phyloP scores from a whole-genome alignment of 2,888 invertebrate genomes.

The Leucophora obtusa region DNA sequence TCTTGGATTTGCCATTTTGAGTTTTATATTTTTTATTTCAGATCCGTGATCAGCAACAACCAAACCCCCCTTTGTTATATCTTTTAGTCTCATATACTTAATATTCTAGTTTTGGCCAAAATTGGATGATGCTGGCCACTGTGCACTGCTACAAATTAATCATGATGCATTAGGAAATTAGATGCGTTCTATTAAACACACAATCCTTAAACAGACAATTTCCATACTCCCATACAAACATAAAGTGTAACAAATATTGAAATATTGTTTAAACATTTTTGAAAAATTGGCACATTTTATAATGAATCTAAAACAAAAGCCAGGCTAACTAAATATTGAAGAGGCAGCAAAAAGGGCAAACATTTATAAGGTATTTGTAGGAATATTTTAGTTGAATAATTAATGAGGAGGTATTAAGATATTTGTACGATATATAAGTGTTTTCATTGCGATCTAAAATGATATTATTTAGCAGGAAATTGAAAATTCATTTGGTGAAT shows the following conservation, averaged over 20 bases:
- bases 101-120: too few relatives aligned
- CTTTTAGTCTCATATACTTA: too few relatives aligned
- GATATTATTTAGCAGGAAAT: constrained; percentile 15
- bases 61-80: too few relatives aligned
- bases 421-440: not conserved
- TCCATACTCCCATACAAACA: not conserved
- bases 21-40: too few relatives aligned
- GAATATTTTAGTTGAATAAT: constrained; percentile 19
- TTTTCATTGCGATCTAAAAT: not conserved
- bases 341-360: not conserved
- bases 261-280: constrained; percentile 17
- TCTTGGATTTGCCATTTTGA: too few relatives aligned
- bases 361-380: constrained; percentile 1
- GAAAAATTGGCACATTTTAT: constrained; percentile 23
- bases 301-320: constrained; percentile 6
- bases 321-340: constrained; percentile 7
- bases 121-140: too few relatives aligned
- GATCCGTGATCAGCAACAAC: too few relatives aligned
- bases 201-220: not conserved
- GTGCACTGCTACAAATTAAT: constrained; percentile 13
- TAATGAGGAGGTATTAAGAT: not conserved
- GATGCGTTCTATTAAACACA: constrained; percentile 3
- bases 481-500: constrained; percentile 8
- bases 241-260: not conserved
- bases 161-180: constrained; percentile 17